Conservation (phyloP, 2,797 vertebrate genomes). For the Propithecus deckenii region DNA sequence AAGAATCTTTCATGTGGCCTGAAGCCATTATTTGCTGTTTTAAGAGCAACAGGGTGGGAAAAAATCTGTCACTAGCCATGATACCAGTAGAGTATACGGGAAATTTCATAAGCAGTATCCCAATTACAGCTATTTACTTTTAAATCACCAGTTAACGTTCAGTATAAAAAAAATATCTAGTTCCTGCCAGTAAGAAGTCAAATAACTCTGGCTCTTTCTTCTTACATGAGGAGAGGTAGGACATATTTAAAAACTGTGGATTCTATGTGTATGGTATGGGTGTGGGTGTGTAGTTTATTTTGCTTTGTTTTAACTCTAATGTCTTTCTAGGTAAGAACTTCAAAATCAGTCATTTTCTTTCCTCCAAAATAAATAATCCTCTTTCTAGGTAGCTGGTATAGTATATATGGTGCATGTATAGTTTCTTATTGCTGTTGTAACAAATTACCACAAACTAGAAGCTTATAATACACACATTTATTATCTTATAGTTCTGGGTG, state of each 20-base stretch:
- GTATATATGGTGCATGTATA: neutral
- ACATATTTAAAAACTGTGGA: neutral
- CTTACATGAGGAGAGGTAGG: neutral
- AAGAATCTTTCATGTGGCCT: neutral
- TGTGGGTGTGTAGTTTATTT: neutral
- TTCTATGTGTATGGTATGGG: neutral
- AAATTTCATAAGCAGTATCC: constrained; percentile 35
- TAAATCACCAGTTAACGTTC: neutral
- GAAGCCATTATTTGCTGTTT: neutral
- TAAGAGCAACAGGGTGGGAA: neutral
- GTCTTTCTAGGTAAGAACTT: neutral
- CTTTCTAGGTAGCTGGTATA: neutral
- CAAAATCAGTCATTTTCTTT: constrained; percentile 20
- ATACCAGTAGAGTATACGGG: neutral
- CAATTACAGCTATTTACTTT: neutral
- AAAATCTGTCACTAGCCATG: neutral
- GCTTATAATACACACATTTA: neutral
- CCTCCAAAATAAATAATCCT: constrained; percentile 4
- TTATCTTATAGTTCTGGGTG: neutral
- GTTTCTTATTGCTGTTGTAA: neutral
- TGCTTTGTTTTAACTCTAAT: constrained; percentile 9
- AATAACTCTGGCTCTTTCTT: neutral
- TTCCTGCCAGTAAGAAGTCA: neutral
- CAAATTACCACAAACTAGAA: neutral
- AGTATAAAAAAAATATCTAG: neutral